These are phyloP conservation scores for Onychomys arenicola DNA, from an alignment of 2,797 vertebrate species.

Conservation along the genomic window DNA sequence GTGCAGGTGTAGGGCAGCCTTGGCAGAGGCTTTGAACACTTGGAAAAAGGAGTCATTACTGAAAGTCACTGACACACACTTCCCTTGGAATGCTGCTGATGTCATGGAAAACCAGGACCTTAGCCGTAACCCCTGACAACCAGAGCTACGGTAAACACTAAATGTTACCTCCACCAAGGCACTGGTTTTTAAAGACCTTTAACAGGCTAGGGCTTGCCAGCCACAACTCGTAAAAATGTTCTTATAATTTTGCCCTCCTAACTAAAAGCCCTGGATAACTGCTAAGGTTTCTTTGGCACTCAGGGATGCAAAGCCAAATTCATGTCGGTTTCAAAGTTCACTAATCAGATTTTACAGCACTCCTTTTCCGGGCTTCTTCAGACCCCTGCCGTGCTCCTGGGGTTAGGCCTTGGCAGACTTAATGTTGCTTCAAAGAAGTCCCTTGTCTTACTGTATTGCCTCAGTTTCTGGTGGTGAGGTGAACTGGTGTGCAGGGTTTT, in stretches of 20 bases:
- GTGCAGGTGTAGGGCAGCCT: conserved; percentile 85
- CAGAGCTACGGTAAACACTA: conserved; percentile 86
- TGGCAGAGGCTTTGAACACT: conserved; percentile 80
- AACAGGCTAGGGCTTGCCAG: conserved; percentile 83
- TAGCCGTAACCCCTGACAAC: conserved; percentile 87
- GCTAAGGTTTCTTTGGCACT: conserved; percentile 82
- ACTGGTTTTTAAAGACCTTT: conserved; percentile 83
- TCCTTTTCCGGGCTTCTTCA: conserved; percentile 75
- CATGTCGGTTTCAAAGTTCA: conserved; percentile 81
- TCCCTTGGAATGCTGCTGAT: conserved; percentile 87
- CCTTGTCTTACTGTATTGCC: conserved; percentile 68
- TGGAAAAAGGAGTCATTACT: conserved; percentile 83
- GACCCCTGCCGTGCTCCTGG: conserved; percentile 31
- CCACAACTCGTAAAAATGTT: conserved; percentile 87
- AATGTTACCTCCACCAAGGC: conserved; percentile 85
- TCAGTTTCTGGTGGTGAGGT: conserved; percentile 46
- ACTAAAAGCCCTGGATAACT: conserved; percentile 82
- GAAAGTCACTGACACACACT: conserved; percentile 84
- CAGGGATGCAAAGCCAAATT: conserved; percentile 80
- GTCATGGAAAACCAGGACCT: conserved; percentile 87
- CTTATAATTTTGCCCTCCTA: conserved; percentile 82
- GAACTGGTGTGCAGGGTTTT: conserved; percentile 47
- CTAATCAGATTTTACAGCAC: conserved; percentile 82
- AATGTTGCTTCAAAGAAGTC: conserved; percentile 68
- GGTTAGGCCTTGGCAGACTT: conserved; percentile 44